Conservation (phyloP, 1,140 invertebrate genomes). For the Orius insidiosus region DNA sequence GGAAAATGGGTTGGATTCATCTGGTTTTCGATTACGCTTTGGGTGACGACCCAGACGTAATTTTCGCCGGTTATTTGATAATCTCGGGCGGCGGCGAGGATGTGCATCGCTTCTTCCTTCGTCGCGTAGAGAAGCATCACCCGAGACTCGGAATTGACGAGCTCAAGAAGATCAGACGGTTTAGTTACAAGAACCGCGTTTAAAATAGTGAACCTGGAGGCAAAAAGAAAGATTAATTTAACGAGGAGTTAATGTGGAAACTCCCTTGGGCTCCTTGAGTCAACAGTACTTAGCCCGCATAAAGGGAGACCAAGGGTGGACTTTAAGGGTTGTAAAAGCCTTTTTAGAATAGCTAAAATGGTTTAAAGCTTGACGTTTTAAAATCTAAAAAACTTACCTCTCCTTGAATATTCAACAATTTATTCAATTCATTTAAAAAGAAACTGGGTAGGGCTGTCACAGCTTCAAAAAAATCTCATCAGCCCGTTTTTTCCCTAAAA, state of each 20-base stretch:
- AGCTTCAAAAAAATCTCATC: too few species aligned
- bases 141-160: constrained; percentile 78
- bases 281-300: too few species aligned
- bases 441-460: too few species aligned
- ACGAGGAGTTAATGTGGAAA: too few species aligned
- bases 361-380: not conserved
- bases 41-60: constrained; percentile 94
- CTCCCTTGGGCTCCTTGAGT: too few species aligned
- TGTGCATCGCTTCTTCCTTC: constrained; percentile 66
- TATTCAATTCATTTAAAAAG: too few species aligned
- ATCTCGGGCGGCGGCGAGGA: constrained; percentile 60
- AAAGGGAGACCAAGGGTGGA: too few species aligned
- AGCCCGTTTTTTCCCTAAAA: too few species aligned
- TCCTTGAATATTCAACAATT: too few species aligned
- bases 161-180: constrained; percentile 43
- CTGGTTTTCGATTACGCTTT: constrained; percentile 69
- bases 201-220: constrained; percentile 52
- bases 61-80: constrained; percentile 82
- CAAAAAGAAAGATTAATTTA: constrained; percentile 5
- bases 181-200: constrained; percentile 65
- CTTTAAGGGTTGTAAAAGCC: too few species aligned
- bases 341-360: not conserved
- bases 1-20: constrained; percentile 62
- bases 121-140: constrained; percentile 88
- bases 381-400: not conserved